These are phyloP conservation scores for Agrotis clavis DNA, from an alignment of 2,888 invertebrate genomes.

Conservation along the genomic window DNA sequence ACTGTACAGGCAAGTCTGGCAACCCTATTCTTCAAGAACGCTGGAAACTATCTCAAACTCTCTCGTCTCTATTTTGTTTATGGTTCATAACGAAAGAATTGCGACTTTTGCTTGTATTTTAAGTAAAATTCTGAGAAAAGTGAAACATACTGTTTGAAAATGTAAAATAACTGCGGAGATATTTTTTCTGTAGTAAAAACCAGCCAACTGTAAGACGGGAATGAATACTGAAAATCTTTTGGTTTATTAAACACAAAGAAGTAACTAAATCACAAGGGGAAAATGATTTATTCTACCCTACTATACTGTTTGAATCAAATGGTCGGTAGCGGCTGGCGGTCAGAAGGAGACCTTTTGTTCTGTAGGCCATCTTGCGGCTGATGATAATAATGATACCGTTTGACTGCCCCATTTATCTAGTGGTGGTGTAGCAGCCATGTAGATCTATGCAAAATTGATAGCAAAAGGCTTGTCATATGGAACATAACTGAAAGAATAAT, in stretches of 20 bases:
- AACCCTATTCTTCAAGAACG: slow-evolving; percentile 19
- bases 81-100: slow-evolving; percentile 51
- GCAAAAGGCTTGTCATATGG: no score
- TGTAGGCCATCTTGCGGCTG: no score
- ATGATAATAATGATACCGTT: no score
- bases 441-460: no score
- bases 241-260: neutral
- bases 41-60: slow-evolving; percentile 44
- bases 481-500: no score
- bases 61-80: slow-evolving; percentile 47
- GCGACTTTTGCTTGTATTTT: slow-evolving; percentile 30
- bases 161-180: neutral
- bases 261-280: neutral
- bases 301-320: neutral
- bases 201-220: neutral
- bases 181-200: neutral
- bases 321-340: no score
- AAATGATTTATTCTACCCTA: neutral
- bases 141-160: slow-evolving; percentile 12
- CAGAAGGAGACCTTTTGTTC: no score
- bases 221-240: slow-evolving; percentile 5
- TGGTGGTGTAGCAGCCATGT: no score
- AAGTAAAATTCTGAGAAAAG: slow-evolving; percentile 27
- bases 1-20: slow-evolving; percentile 2
- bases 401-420: no score